These are phyloP conservation scores for Hephaestus fuliginosus DNA, from an alignment of 2,797 vertebrate genomes.

Conservation along the genomic window DNA sequence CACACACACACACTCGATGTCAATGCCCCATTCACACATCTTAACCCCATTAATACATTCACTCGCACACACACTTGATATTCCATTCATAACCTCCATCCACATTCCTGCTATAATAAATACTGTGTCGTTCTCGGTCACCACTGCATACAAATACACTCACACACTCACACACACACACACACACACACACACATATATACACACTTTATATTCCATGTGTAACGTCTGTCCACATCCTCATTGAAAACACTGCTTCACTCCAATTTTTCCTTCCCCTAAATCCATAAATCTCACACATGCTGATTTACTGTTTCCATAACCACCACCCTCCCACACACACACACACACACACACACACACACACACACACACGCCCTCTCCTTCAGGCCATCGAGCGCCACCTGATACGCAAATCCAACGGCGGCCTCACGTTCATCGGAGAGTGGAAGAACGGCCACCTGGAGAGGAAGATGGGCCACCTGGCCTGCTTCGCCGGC, in stretches of 20 bases:
- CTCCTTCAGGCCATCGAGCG: conserved; percentile 94
- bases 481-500: conserved; percentile 97
- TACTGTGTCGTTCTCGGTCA: neutral
- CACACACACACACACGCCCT: conserved; percentile 2
- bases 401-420: conserved; percentile 97
- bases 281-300: neutral
- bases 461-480: conserved; percentile 98
- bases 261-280: neutral
- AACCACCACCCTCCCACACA: neutral
- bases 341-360: too few relatives aligned
- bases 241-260: neutral
- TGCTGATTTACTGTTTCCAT: neutral
- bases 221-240: neutral
- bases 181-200: neutral
- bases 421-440: conserved; percentile 95
- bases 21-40: neutral
- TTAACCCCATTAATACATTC: neutral
- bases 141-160: conserved; percentile 17
- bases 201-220: neutral
- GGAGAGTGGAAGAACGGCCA: conserved; percentile 99
- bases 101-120: neutral
- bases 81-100: conserved; percentile 1
- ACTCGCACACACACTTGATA: neutral
- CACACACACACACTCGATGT: conserved; percentile 5
- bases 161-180: neutral